Evolutionary conservation across 2,113 vertebrate genomes (phyloP), one percentile per base, ranked within the genome.

Genomic region (Oostethus manadensis): DNA sequence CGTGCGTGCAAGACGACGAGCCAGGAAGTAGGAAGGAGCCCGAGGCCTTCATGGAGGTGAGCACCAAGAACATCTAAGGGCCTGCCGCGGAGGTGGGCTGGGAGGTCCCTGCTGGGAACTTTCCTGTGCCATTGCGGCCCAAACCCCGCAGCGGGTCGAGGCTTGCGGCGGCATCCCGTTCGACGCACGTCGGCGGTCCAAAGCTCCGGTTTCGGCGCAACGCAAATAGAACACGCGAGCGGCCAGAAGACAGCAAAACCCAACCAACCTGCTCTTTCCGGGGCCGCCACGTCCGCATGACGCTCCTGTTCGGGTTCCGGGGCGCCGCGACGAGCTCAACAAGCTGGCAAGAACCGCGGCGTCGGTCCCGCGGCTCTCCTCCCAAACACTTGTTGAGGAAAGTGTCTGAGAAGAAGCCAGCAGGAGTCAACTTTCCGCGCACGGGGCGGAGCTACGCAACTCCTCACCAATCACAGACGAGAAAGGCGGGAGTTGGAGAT

Each of bases 191-290:
- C 6, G 29, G 51, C 51, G n/a, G 17, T 35, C 18, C n/a, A 21
- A 10, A n/a, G 33, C 26, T 38, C 51, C 51, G 38, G 33, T 54
- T 54, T 38, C 15, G 38, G n/a, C 18, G 48, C 38, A n/a, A 54
- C 29, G 18, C 68, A 77, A 72, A 83, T 77, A 82, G 73, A 64
- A 11, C 74, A 44, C 58, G n/a, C n/a, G 1, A 64, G 9, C 73
- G 18, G 45, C 33, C 68, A 11, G 51, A 17, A 65, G 20, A 66
- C 47, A 60, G 29, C 17, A 62, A 56, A 26, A 59, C 64, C 18
- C 64, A 45, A 84, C 87, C 64, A 62, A 88, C 87, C 87, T 87
- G 85, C 85, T 76, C 71, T 66, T 17, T 64, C 1, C 63, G 82
- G 73, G 83, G 74, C 71, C 80, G 9, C 17, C 46, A 44, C 56